Conservation (phyloP, 2,888 invertebrate species). For the Bursaphelenchus okinawaensis region DNA sequence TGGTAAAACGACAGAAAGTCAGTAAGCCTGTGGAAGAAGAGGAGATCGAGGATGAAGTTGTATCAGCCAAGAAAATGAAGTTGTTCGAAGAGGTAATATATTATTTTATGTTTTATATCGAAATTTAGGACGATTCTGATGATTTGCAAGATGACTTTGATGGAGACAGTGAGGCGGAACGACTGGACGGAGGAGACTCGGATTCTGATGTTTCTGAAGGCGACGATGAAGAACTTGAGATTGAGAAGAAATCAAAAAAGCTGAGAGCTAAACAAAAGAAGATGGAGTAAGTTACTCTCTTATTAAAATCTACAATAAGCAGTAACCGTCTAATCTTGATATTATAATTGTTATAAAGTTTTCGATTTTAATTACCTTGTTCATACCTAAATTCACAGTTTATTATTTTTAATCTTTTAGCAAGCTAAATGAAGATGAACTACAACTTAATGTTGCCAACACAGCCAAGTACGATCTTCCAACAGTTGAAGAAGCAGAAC, state of each 20-base stretch:
- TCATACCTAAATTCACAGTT: neutral
- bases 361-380: too few relatives aligned
- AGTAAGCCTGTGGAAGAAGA: neutral
- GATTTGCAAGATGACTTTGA: neutral
- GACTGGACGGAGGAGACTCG: constrained; percentile 6
- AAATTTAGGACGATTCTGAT: neutral
- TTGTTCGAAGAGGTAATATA: neutral
- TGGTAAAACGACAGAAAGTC: neutral
- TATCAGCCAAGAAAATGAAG: neutral
- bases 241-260: constrained; percentile 27
- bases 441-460: constrained; percentile 45
- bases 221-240: constrained; percentile 29
- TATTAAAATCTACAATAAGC: too few relatives aligned
- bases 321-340: too few relatives aligned
- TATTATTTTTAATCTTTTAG: constrained; percentile 18
- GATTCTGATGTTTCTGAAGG: constrained; percentile 12
- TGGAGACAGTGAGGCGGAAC: neutral
- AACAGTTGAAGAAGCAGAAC: constrained; percentile 46
- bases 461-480: constrained; percentile 40
- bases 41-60: neutral
- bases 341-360: too few relatives aligned
- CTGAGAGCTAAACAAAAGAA: constrained; percentile 20
- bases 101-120: neutral
- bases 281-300: constrained; percentile 11
- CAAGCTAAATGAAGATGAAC: constrained; percentile 44